phyloP scores from a whole-genome alignment of 2,888 invertebrate genomes.

The Drosophila pseudotakahashii region DNA sequence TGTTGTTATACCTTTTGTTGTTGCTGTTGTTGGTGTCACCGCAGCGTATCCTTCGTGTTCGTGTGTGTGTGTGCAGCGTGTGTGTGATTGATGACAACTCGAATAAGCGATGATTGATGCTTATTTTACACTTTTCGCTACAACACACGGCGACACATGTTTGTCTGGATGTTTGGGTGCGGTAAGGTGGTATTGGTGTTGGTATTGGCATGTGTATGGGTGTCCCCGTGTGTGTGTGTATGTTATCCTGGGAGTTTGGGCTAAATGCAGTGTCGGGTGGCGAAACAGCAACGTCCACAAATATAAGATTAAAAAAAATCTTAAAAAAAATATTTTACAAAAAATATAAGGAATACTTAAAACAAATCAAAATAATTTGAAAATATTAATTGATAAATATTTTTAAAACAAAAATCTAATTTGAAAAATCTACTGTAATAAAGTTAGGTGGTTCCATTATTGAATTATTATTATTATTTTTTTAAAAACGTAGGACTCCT shows the following conservation, averaged over 20 bases:
- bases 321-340: no score
- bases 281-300: not conserved
- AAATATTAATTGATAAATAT: no score
- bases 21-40: slow-evolving; percentile 55
- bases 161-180: slow-evolving; percentile 55
- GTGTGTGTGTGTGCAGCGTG: slow-evolving; percentile 66
- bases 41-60: slow-evolving; percentile 39
- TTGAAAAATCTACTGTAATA: no score
- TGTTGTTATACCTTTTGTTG: no score
- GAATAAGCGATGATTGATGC: slow-evolving; percentile 84
- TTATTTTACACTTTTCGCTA: slow-evolving; percentile 80
- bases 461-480: no score
- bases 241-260: slow-evolving; percentile 31
- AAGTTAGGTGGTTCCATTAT: no score
- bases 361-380: no score
- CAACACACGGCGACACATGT: slow-evolving; percentile 81
- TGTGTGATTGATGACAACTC: slow-evolving; percentile 83
- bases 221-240: slow-evolving; percentile 26
- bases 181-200: slow-evolving; percentile 30
- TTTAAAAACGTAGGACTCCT: no score
- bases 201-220: slow-evolving; percentile 37
- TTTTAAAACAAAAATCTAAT: no score
- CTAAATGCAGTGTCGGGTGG: slow-evolving; percentile 10
- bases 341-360: no score
- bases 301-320: no score